phyloP scores from a whole-genome alignment of 2,888 invertebrate species.

The Rotaria magnacalcarata region DNA sequence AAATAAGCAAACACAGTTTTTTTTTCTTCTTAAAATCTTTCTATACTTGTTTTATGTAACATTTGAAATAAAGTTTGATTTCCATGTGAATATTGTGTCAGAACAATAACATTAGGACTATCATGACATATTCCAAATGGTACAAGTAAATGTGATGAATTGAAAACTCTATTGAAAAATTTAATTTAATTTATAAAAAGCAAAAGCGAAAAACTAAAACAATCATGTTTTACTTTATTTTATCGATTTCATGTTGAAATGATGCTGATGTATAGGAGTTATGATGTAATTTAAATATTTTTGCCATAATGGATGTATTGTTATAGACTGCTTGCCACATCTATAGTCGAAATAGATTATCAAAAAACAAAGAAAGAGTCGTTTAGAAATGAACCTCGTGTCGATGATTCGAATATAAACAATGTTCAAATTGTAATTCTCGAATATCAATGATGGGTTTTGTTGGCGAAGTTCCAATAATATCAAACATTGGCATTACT shows the following conservation, averaged over 20 bases:
- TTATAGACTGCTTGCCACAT: neutral
- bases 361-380: too few relatives aligned
- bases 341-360: neutral
- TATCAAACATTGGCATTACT: neutral
- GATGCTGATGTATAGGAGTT: neutral
- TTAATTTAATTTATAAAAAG: too few relatives aligned
- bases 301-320: neutral
- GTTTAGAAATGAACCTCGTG: neutral
- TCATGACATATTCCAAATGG: neutral
- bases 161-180: neutral
- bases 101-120: neutral
- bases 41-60: constrained; percentile 1
- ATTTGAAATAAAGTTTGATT: constrained; percentile 3
- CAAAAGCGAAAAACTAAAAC: too few relatives aligned
- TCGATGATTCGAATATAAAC: neutral
- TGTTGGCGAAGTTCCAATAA: neutral
- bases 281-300: neutral
- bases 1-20: neutral
- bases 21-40: neutral
- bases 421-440: constrained; percentile 3
- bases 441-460: constrained; percentile 20
- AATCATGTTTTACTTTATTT: neutral
- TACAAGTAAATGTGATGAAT: neutral
- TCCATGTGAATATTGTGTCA: neutral
- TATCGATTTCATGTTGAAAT: constrained; percentile 11